phyloP scores from a whole-genome alignment of 2,888 invertebrate genomes.

The Nebria salina region DNA sequence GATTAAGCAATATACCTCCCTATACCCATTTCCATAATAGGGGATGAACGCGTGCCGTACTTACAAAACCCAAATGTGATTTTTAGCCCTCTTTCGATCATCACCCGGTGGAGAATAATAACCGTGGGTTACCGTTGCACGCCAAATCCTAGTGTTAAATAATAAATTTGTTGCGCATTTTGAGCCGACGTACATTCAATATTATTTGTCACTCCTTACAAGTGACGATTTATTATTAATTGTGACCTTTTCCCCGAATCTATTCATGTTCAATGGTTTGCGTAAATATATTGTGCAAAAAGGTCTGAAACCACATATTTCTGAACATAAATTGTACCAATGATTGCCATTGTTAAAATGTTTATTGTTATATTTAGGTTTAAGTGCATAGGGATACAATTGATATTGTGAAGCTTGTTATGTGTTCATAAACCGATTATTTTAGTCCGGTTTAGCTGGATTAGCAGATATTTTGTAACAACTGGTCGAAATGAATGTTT shows the following conservation, averaged over 20 bases:
- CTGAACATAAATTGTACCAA: slow-evolving; percentile 30
- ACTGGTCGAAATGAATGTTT: no score
- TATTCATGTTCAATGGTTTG: slow-evolving; percentile 31
- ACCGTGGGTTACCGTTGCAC: slow-evolving; percentile 3
- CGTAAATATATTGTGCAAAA: slow-evolving; percentile 25
- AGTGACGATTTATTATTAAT: slow-evolving; percentile 36
- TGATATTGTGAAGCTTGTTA: not conserved
- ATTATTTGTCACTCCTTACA: slow-evolving; percentile 43
- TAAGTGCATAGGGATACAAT: not conserved
- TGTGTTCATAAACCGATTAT: not conserved
- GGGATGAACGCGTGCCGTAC: slow-evolving; percentile 24
- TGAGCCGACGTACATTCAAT: not conserved
- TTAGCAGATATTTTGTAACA: not conserved
- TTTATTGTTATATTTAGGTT: not conserved
- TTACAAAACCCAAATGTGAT: slow-evolving; percentile 14
- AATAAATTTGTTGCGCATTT: slow-evolving; percentile 35
- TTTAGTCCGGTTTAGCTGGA: not conserved
- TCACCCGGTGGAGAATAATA: slow-evolving; percentile 10
- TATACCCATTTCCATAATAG: not conserved
- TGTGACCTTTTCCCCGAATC: slow-evolving; percentile 20
- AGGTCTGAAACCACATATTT: slow-evolving; percentile 19
- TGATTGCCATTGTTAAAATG: not conserved
- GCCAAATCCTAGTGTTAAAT: slow-evolving; percentile 20
- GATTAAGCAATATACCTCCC: slow-evolving; percentile 33
- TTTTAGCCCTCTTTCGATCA: slow-evolving; percentile 4